Conservation (phyloP, 2,888 invertebrate genomes). For the Drosophila yooni region DNA sequence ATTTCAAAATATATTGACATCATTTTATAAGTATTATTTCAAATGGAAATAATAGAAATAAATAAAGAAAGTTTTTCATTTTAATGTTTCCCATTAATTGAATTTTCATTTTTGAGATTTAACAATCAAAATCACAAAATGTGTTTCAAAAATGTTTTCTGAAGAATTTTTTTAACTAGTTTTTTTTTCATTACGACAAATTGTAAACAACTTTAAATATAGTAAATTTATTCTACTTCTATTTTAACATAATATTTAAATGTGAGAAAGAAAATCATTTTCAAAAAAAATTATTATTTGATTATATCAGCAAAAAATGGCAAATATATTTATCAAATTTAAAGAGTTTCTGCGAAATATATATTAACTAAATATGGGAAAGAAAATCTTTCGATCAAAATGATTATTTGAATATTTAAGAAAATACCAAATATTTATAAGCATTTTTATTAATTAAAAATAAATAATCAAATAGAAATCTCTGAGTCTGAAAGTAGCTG, state of each 20-base stretch:
- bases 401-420: not conserved
- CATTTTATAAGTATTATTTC: not conserved
- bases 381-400: not conserved
- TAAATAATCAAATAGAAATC: not conserved
- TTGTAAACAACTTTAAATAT: not conserved
- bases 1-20: not conserved
- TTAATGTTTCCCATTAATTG: not conserved
- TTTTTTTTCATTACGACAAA: not conserved
- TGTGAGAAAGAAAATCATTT: not conserved
- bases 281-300: not conserved
- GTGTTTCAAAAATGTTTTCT: not conserved
- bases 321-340: not conserved
- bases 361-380: not conserved
- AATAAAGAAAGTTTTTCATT: not conserved
- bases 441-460: too few species aligned
- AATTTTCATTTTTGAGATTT: not conserved
- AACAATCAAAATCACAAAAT: not conserved
- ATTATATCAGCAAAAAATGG: not conserved
- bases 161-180: accelerated
- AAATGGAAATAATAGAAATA: not conserved
- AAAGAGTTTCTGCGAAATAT: not conserved
- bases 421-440: not conserved
- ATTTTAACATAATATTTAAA: not conserved
- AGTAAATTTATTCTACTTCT: not conserved
- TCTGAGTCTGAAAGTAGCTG: not conserved